phyloP scores from a whole-genome alignment of 23 tunicate genomes.

The Trididemnum nubilum region DNA sequence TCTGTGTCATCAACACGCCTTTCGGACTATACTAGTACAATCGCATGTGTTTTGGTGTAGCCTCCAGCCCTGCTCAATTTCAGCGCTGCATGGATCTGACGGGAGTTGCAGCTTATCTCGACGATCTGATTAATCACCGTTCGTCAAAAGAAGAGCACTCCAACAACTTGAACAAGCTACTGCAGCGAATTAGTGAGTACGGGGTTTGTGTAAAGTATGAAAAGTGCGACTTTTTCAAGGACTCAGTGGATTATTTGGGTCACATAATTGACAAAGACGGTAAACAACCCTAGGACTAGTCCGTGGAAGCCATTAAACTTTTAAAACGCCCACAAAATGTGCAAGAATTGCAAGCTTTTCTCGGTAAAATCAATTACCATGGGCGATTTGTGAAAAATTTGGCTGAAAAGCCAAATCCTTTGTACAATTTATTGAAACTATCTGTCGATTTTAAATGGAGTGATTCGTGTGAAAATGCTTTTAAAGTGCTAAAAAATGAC shows the following conservation, averaged over 20 bases:
- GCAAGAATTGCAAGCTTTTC: neutral
- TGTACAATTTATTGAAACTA: neutral
- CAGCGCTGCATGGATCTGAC: constrained; percentile 23
- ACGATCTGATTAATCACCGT: neutral
- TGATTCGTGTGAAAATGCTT: neutral
- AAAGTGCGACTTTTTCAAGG: neutral
- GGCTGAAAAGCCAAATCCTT: neutral
- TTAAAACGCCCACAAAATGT: constrained; percentile 8
- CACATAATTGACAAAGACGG: constrained; percentile 9
- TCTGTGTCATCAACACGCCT: constrained; percentile 21
- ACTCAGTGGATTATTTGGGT: neutral
- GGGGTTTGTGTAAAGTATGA: neutral
- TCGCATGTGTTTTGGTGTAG: constrained; percentile 17
- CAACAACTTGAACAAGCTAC: neutral
- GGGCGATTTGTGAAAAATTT: neutral
- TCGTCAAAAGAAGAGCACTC: neutral
- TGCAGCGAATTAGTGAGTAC: neutral
- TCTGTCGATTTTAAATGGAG: neutral
- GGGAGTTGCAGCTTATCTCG: constrained; percentile 6
- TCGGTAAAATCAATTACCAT: constrained; percentile 11
- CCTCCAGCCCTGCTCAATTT: constrained; percentile 13
- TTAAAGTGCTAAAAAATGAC: neutral
- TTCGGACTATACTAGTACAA: constrained; percentile 6
- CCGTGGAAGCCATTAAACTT: neutral
- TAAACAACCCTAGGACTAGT: neutral